Base-by-base conservation (phyloP, 2,888 invertebrate species). In the Hofmannophila pseudospretella region DNA sequence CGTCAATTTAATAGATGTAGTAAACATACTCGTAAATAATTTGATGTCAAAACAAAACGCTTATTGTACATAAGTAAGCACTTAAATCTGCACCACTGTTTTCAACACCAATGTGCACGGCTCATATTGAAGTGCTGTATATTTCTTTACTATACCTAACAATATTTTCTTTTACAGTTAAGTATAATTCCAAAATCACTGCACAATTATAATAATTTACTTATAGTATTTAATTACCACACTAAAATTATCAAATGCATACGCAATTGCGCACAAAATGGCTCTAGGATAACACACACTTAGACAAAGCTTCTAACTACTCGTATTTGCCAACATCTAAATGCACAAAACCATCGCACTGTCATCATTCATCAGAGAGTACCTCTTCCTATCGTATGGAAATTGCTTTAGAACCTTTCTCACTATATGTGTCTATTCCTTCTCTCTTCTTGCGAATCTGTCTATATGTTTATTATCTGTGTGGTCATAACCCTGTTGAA, bases 261-360 rank as follows among this genome's bases (percentile, higher is more conserved):
- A 41, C 11, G 42, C 34, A 48, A 41, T 44, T 49, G 69, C 75
- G 80, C 82, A 82, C 78, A 77, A 78, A 79, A 78, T 80, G 80
- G 78, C 79, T 80, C 79, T 65, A 65, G 55, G 49, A 51, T 23
- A 51, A 64, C 44, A 52, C 25, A 68, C 67, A 67, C 59, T 55
- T 68, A 69, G 66, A 59, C 54, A 32, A 60, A 65, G 75, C 76
- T 79, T 78, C 41, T 51, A 46, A 66, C 51, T 49, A 40, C n/a
- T n/a, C n/a, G n/a, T n/a, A n/a, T n/a, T 45, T 54, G 57, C 56
- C 45, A 39, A 51, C 52, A 58, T 55, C 45, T 54, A 62, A 59
- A 61, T 60, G 72, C 81, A 80, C 73, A 56, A 51, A 55, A 54
- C 54, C 73, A 75, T 67, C 60, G 75, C 82, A 82, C 76, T 47